Base-by-base conservation (phyloP, 2,888 invertebrate genomes). In the Noctua janthe region DNA sequence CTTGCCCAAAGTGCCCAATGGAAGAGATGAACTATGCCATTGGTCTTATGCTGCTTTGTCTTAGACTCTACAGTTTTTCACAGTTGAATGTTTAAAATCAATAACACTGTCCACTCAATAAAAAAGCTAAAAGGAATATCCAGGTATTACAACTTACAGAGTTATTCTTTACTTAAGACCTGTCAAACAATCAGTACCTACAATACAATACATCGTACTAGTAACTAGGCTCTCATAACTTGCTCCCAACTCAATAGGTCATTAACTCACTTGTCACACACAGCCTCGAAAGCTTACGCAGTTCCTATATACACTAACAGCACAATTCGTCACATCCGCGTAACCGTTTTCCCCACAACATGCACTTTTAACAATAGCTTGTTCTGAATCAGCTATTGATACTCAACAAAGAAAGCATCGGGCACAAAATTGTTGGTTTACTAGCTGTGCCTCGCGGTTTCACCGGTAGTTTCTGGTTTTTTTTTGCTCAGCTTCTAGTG, bases 341-440 rank as follows among this genome's bases (percentile, higher is more conserved):
- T 76, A 39, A 67, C 78, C n/a, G 71, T 87, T 87, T 81, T 77
- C 78, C 54, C 67, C 23, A 70, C 76, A 81, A 81, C 79, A 62
- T 78, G 72, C 77, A 86, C 64, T 77, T 78, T 83, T 83, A 78
- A 89, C 89, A 88, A 88, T 83, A 73, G 79, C 54, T 47, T 69
- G 54, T 80, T 74, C 70, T 67, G 71, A 82, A 82, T 80, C 79
- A 79, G 70, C 81, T 39, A 81, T 88, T 81, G 74, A 86, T 86
- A 81, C 6, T 67, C 47, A 72, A 87, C 88, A 89, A 88, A 84
- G 86, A 76, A 80, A 59, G 74, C 77, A 75, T 78, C 56, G 43
- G 43, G 54, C 70, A 79, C 73, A n/a, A 87, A 85, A 83, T 89
- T 74, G 80, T 84, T 75, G 72, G 69, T 43, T 74, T 77, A 89